These are phyloP conservation scores for Potamilus streckersoni DNA, from an alignment of 1,140 invertebrate species.

Conservation along the genomic window DNA sequence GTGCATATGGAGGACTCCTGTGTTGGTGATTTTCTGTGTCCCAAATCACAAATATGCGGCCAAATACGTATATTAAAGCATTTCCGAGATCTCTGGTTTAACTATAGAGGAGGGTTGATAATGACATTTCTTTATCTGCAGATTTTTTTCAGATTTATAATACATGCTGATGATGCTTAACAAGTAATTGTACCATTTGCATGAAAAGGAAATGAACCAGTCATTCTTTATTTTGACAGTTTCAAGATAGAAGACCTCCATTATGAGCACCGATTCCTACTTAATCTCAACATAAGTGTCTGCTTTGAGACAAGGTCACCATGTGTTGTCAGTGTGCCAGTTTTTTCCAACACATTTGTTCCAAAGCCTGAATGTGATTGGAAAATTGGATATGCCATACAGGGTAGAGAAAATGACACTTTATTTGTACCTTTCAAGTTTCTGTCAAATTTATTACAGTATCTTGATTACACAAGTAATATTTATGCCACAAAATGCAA, in stretches of 20 bases:
- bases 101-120: too few relatives aligned
- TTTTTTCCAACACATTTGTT: slow-evolving; percentile 13
- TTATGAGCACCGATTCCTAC: slow-evolving; percentile 17
- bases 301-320: slow-evolving; percentile 11
- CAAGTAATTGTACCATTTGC: too few relatives aligned
- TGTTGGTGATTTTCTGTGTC: too few relatives aligned
- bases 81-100: too few relatives aligned
- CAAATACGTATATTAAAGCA: too few relatives aligned
- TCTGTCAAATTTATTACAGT: not conserved
- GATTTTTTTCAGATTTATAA: too few relatives aligned
- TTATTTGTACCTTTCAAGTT: not conserved
- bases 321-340: slow-evolving; percentile 6
- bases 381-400: not conserved
- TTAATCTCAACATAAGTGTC: slow-evolving; percentile 19
- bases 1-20: too few relatives aligned
- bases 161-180: too few relatives aligned
- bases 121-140: too few relatives aligned
- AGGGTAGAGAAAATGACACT: not conserved
- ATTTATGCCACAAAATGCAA: not conserved
- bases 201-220: too few relatives aligned
- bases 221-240: slow-evolving; percentile 3
- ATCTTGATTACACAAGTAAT: not conserved
- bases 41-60: too few relatives aligned
- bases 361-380: slow-evolving; percentile 26
- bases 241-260: slow-evolving; percentile 11